phyloP scores from a whole-genome alignment of 2,113 vertebrate genomes.

The Nycticebus coucang region DNA sequence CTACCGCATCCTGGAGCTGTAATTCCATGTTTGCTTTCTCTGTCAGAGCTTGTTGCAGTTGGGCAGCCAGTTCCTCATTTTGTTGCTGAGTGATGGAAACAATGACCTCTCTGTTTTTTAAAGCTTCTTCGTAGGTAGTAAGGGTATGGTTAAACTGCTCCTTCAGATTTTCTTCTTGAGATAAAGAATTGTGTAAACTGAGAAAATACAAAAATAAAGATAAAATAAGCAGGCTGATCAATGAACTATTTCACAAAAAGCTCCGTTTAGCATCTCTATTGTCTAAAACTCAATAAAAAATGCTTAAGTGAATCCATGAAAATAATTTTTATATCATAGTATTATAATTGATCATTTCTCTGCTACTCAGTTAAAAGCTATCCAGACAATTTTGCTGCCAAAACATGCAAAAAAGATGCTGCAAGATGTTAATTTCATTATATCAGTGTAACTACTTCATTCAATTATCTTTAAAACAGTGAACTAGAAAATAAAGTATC shows the following conservation, averaged over 20 bases:
- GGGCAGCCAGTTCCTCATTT: slow-evolving; percentile 85
- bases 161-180: slow-evolving; percentile 85
- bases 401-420: slow-evolving; percentile 66
- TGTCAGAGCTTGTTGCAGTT: slow-evolving; percentile 84
- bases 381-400: slow-evolving; percentile 45
- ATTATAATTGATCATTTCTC: slow-evolving; percentile 43
- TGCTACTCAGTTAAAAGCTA: slow-evolving; percentile 53
- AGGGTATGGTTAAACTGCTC: slow-evolving; percentile 82
- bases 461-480: slow-evolving; percentile 71
- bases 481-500: slow-evolving; percentile 70
- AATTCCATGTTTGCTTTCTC: slow-evolving; percentile 83
- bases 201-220: slow-evolving; percentile 65
- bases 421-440: slow-evolving; percentile 70
- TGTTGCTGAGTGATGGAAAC: slow-evolving; percentile 84
- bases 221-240: slow-evolving; percentile 19
- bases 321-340: slow-evolving; percentile 35
- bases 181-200: slow-evolving; percentile 87
- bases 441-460: slow-evolving; percentile 67
- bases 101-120: slow-evolving; percentile 79
- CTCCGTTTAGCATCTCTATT: slow-evolving; percentile 20
- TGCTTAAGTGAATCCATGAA: slow-evolving; percentile 1
- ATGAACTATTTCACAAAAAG: neutral
- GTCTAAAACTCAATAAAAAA: slow-evolving; percentile 52
- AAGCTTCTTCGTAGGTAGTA: slow-evolving; percentile 79
- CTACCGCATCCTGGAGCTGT: slow-evolving; percentile 85